A percentile compares a stretch with the other conserved stretches of the same genome.
Conservation (phyloP, 2,113 vertebrate genomes). For the Bothrops jararaca region DNA sequence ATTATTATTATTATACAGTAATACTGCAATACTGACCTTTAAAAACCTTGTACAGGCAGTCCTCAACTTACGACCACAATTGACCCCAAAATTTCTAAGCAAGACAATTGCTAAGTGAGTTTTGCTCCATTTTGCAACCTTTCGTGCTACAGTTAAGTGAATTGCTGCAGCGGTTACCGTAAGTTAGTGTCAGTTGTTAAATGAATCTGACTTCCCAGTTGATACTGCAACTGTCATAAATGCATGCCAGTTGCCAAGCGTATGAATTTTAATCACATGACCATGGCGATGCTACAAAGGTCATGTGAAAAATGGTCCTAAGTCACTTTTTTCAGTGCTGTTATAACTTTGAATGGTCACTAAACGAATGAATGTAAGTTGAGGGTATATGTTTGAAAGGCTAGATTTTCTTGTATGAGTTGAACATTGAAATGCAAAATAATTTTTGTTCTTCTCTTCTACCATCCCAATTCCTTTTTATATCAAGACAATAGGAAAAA, state of each 20-base stretch:
- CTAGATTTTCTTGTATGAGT: not conserved
- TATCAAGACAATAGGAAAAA: constrained; percentile 71
- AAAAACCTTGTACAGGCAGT: not conserved
- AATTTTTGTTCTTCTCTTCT: constrained; percentile 8
- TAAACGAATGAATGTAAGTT: not conserved
- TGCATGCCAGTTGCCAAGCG: not conserved
- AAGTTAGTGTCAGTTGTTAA: not conserved
- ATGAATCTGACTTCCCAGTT: not conserved
- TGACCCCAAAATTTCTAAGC: not conserved
- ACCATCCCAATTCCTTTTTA: constrained; percentile 19
- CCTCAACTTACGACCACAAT: not conserved
- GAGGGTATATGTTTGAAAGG: not conserved
- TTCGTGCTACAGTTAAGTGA: not conserved
- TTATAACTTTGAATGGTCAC: not conserved
- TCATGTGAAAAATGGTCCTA: not conserved
- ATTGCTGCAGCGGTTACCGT: not conserved
- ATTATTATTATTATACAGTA: no score
- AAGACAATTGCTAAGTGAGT: not conserved
- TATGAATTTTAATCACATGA: not conserved
- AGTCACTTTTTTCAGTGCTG: not conserved
- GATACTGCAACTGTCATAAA: not conserved
- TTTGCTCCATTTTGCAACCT: not conserved
- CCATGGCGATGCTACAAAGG: not conserved
- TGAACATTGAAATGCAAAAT: constrained; percentile 33
- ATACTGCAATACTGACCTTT: not conserved